These are phyloP conservation scores for Sacculina carcini DNA, from an alignment of 2,888 invertebrate genomes.

Conservation along the genomic window DNA sequence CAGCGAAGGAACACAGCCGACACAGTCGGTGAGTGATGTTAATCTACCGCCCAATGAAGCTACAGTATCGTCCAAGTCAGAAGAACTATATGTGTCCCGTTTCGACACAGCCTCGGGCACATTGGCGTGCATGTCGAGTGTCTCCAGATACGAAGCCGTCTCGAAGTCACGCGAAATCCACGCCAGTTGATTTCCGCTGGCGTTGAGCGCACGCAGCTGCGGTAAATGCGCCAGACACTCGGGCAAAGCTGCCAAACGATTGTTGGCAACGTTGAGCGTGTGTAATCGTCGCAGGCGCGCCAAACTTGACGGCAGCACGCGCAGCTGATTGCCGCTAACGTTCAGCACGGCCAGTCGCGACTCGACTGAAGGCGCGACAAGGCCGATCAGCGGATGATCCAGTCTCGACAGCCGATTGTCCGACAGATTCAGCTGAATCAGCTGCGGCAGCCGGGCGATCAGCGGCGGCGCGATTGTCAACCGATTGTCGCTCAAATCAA, in stretches of 20 bases:
- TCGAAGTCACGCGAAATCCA: neutral
- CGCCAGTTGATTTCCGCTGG: neutral
- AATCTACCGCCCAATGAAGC: too few species aligned
- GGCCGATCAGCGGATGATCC: neutral
- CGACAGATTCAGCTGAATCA: neutral
- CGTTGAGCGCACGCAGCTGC: neutral
- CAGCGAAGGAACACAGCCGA: neutral
- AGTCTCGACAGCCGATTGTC: neutral
- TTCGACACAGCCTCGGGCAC: too few species aligned
- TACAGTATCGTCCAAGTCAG: too few species aligned
- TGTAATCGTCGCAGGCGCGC: conserved; percentile 30
- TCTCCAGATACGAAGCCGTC: neutral
- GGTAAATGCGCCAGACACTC: conserved; percentile 19
- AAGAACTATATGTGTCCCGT: too few species aligned
- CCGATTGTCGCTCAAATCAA: neutral
- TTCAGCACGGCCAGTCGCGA: conserved; percentile 28
- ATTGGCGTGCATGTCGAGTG: neutral
- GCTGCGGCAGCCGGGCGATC: conserved; percentile 1
- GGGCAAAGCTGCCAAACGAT: conserved; percentile 25
- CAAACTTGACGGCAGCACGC: conserved; percentile 31
- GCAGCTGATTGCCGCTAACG: conserved; percentile 41
- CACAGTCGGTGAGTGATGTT: too few species aligned
- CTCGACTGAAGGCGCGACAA: neutral
- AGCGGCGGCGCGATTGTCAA: neutral
- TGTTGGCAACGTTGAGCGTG: conserved; percentile 30